Conservation (phyloP, 2,888 invertebrate genomes). For the Esperia sulphurella region DNA sequence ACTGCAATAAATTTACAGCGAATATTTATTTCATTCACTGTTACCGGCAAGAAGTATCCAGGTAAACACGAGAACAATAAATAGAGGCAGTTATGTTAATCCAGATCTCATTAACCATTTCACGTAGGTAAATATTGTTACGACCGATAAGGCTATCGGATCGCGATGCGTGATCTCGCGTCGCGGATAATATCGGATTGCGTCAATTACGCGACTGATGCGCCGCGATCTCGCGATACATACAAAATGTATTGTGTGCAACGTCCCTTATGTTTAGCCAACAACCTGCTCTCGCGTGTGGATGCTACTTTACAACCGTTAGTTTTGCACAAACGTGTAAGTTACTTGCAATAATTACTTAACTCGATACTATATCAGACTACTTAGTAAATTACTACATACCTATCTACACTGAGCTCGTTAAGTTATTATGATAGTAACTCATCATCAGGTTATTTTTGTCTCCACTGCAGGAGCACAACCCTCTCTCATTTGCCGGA, state of each 20-base stretch:
- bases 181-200: slow-evolving; percentile 69
- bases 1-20: too few species aligned
- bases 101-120: slow-evolving; percentile 58
- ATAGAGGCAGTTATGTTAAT: slow-evolving; percentile 60
- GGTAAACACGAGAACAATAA: slow-evolving; percentile 19
- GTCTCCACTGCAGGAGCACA: too few species aligned
- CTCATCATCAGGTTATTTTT: too few species aligned
- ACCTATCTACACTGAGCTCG: background rate
- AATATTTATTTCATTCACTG: background rate
- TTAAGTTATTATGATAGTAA: too few species aligned
- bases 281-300: background rate
- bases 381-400: background rate
- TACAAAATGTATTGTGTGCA: slow-evolving; percentile 68
- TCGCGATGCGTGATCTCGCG: slow-evolving; percentile 64
- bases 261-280: slow-evolving; percentile 43
- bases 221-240: slow-evolving; percentile 64
- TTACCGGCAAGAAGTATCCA: background rate
- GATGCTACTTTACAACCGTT: background rate
- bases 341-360: background rate
- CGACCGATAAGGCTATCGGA: slow-evolving; percentile 65
- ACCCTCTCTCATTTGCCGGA: too few species aligned
- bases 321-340: slow-evolving; percentile 6
- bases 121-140: slow-evolving; percentile 60
- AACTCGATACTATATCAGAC: background rate
- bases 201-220: slow-evolving; percentile 73